These are phyloP conservation scores for Temnothorax nylanderi DNA, from an alignment of 1,140 invertebrate genomes.

Conservation along the genomic window DNA sequence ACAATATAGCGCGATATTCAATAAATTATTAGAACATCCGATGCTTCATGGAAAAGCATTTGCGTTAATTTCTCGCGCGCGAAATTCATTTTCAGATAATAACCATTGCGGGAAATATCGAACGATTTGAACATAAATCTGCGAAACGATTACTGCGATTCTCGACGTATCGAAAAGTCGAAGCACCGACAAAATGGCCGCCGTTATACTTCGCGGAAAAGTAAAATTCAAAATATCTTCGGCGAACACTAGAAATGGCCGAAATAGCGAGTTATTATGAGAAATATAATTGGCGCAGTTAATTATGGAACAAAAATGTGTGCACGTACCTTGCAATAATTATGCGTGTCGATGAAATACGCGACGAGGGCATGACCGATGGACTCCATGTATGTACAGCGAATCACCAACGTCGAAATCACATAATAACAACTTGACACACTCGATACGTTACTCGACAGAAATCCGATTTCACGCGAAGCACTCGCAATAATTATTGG, in stretches of 20 bases:
- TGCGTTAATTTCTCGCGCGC: neutral
- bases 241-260: neutral
- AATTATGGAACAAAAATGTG: neutral
- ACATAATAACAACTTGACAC: neutral
- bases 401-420: neutral
- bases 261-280: neutral
- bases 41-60: neutral
- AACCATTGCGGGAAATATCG: no score
- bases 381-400: neutral
- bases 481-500: neutral
- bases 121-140: neutral
- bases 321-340: neutral
- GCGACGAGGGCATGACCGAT: neutral
- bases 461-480: neutral
- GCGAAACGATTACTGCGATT: neutral
- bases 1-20: no score
- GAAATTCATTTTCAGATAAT: no score
- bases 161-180: constrained; percentile 17
- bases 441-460: neutral
- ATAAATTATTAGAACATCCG: neutral
- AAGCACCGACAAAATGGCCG: neutral
- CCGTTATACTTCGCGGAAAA: neutral
- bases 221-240: neutral
- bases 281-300: neutral
- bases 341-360: neutral